These are phyloP conservation scores for Macrocentrus cingulum DNA, from an alignment of 1,140 invertebrate genomes.

Conservation along the genomic window DNA sequence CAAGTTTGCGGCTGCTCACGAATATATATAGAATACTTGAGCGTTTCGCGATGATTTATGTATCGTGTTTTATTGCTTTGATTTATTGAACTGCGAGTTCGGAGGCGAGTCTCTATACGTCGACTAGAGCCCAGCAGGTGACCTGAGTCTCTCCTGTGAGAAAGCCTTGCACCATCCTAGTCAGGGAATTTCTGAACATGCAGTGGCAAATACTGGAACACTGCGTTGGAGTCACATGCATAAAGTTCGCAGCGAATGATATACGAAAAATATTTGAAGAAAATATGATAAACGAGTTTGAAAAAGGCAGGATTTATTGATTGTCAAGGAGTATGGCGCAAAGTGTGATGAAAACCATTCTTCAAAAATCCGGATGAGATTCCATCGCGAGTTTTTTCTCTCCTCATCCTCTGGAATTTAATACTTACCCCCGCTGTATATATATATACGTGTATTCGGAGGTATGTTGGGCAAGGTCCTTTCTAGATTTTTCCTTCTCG, in stretches of 20 bases:
- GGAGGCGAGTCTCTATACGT: slow-evolving; percentile 8
- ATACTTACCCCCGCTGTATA: background rate
- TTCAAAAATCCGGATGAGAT: background rate
- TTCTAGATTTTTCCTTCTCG: background rate
- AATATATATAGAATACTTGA: slow-evolving; percentile 22
- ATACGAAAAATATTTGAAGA: too few relatives aligned
- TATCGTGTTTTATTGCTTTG: slow-evolving; percentile 18
- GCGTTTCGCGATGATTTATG: slow-evolving; percentile 31
- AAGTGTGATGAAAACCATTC: slow-evolving; percentile 19
- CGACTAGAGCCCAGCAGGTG: slow-evolving; percentile 16
- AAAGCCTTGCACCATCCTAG: background rate
- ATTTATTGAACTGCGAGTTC: slow-evolving; percentile 23
- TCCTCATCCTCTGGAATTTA: slow-evolving; percentile 10
- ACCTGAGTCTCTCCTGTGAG: slow-evolving; percentile 1
- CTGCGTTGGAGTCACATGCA: background rate
- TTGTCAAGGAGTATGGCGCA: slow-evolving; percentile 14
- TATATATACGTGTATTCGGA: too few relatives aligned
- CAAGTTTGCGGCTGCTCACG: slow-evolving; percentile 18
- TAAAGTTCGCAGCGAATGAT: too few relatives aligned
- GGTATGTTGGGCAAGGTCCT: background rate
- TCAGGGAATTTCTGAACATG: background rate
- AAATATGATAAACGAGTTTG: slow-evolving; percentile 9
- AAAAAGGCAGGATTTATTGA: slow-evolving; percentile 11
- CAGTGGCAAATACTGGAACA: background rate
- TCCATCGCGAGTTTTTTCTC: background rate